Evolutionary conservation across 2,113 vertebrate genomes (phyloP).

Genomic region (Polypterus senegalus): DNA sequence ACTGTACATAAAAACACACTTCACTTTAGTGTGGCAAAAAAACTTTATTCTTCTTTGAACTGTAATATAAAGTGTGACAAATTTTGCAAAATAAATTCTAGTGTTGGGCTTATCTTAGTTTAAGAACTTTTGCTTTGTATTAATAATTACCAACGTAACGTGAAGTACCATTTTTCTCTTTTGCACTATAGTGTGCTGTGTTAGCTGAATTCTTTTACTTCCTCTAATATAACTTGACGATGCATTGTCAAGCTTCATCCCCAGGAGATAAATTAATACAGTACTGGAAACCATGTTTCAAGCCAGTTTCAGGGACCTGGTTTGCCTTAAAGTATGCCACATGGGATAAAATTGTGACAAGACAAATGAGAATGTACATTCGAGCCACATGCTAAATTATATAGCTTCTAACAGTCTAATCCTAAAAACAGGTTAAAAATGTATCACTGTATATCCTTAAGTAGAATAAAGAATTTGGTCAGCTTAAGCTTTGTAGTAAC

Average conservation of each 20-base stretch:
- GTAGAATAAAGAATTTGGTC: not conserved
- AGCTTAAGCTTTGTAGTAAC: not conserved
- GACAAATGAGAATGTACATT: slow-evolving; percentile 23
- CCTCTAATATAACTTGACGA: slow-evolving; percentile 19
- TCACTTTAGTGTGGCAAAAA: not conserved
- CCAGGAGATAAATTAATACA: slow-evolving; percentile 4
- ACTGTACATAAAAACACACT: no score
- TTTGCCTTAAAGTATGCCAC: slow-evolving; percentile 10
- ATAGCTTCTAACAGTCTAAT: not conserved
- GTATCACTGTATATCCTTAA: not conserved
- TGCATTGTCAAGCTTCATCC: slow-evolving; percentile 17
- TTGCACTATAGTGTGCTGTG: slow-evolving; percentile 16
- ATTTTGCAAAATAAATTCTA: not conserved
- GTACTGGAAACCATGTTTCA: not conserved
- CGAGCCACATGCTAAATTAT: slow-evolving; percentile 18
- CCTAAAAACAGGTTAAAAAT: no score
- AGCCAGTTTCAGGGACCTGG: slow-evolving; percentile 13
- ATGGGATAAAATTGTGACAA: slow-evolving; percentile 17
- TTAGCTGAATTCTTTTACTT: slow-evolving; percentile 26
- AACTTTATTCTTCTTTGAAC: not conserved
- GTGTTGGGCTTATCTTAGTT: not conserved
- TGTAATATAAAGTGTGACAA: not conserved
- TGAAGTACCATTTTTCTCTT: not conserved
- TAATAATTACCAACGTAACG: not conserved
- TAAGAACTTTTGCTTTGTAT: not conserved